Base-by-base conservation (phyloP, 2,888 invertebrate genomes). In the Panorpa germanica region DNA sequence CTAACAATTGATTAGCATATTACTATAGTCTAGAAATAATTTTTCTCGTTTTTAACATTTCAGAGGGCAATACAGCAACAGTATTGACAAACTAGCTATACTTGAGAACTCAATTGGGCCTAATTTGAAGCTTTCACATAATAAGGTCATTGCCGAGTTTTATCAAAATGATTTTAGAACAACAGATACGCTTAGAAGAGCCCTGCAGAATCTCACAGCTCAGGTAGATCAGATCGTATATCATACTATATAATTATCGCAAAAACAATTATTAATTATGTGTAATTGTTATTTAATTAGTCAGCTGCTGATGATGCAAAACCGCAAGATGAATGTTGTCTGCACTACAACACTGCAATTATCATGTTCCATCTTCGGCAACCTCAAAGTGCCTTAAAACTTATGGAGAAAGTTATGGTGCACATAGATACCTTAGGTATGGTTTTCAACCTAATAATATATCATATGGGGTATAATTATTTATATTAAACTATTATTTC, bases 141-240 rank as follows among this genome's bases (percentile, higher is more conserved):
- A 93, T 47, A 78, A 76, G 53, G 73, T 77, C 15, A 71, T 91
- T 1, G 72, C 71, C 0, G 81, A 85, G 45, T 86, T 78, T 51
- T 81, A 74, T 49, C 68, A 68, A 37, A 65, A 64, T 32, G 74
- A 73, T 27, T 63, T 76, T 44, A 75, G 68, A 40, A 74, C 77
- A 42, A 68, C 75, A 9, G 75, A 77, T 31, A 61, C 66, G 30
- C 73, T 85, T 43, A 65, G 72, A 36, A 73, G 71, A 43, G 63
- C 64, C 29, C 54, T 85, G 13, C 61, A 64, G 18, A 59, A 66
- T 13, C 56, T 42, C 4, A 31, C 37, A 3, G 37, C 38, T n/a
- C 40, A 42, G 11, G 44, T 43, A 24, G 19, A 19, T 15, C 18
- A 17, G 29, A 7, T 22, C 20, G 26, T 20, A 33, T 22, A 11